These are phyloP conservation scores for Oikopleura vanhoeffeni DNA, from an alignment of 23 tunicate species.

Conservation along the genomic window DNA sequence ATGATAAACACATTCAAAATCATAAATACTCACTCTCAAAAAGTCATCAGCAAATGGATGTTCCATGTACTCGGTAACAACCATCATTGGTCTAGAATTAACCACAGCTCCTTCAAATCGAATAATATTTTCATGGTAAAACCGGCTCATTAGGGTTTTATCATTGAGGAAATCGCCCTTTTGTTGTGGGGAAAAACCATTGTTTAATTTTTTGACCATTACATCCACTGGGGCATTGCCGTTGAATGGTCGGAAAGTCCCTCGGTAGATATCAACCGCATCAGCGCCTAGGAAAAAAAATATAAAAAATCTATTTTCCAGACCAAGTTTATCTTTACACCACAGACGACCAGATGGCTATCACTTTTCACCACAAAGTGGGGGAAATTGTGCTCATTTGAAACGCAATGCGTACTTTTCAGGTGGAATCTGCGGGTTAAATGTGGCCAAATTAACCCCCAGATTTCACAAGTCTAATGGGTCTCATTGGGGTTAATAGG, in stretches of 20 bases:
- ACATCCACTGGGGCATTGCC: background rate
- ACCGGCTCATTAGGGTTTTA: constrained; percentile 80
- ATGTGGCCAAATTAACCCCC: too few species aligned
- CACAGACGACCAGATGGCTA: too few species aligned
- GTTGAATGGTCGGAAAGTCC: constrained; percentile 7
- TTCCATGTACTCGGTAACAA: constrained; percentile 82
- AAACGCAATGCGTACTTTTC: too few species aligned
- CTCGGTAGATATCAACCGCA: background rate
- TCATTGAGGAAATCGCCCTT: constrained; percentile 58
- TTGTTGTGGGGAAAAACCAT: constrained; percentile 60
- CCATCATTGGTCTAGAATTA: constrained; percentile 57
- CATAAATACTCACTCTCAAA: constrained; percentile 28
- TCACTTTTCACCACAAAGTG: too few species aligned
- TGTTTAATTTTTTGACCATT: constrained; percentile 49
- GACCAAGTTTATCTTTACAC: too few species aligned
- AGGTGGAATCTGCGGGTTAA: too few species aligned
- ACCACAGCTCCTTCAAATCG: constrained; percentile 83
- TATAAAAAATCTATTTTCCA: too few species aligned
- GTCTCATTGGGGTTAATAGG: too few species aligned
- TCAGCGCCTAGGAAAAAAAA: background rate
- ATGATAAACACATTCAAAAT: too few species aligned
- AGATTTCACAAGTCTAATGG: too few species aligned
- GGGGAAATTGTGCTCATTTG: too few species aligned
- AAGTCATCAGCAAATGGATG: constrained; percentile 64
- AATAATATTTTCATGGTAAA: constrained; percentile 76